Conservation (phyloP, 2,797 vertebrate species). For the Rhinella marina region DNA sequence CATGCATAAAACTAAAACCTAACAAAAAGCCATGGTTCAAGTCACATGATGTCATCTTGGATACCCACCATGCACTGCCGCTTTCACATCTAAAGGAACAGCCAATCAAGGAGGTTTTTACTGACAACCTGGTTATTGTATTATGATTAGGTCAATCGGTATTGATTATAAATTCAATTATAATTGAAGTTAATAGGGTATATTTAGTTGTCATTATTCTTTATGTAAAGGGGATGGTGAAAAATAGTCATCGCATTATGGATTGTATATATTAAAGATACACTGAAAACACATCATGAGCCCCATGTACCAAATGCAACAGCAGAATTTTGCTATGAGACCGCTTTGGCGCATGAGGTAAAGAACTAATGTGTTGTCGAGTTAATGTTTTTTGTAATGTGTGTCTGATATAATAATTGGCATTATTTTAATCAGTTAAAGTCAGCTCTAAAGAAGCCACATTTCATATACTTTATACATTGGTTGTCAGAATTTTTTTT, state of each 20-base stretch:
- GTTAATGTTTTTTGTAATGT: neutral
- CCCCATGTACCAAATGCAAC: neutral
- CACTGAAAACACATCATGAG: neutral
- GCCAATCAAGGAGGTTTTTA: neutral
- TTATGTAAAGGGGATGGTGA: neutral
- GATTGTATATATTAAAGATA: neutral
- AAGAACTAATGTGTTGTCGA: neutral
- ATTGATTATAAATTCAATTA: neutral
- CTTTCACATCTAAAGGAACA: neutral
- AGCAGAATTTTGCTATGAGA: too few relatives aligned
- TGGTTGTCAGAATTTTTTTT: neutral
- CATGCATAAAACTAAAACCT: neutral
- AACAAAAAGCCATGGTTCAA: neutral
- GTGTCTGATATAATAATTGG: neutral
- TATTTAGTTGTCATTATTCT: neutral
- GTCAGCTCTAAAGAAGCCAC: neutral
- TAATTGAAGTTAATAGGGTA: neutral
- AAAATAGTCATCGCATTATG: neutral
- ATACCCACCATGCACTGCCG: neutral
- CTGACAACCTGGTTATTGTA: neutral
- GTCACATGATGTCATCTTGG: neutral
- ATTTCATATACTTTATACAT: neutral
- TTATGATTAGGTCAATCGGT: neutral
- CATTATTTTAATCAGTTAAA: neutral
- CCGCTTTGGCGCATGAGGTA: too few relatives aligned